Base-by-base conservation (phyloP, 1,140 invertebrate genomes). In the Penaeus vannamei region DNA sequence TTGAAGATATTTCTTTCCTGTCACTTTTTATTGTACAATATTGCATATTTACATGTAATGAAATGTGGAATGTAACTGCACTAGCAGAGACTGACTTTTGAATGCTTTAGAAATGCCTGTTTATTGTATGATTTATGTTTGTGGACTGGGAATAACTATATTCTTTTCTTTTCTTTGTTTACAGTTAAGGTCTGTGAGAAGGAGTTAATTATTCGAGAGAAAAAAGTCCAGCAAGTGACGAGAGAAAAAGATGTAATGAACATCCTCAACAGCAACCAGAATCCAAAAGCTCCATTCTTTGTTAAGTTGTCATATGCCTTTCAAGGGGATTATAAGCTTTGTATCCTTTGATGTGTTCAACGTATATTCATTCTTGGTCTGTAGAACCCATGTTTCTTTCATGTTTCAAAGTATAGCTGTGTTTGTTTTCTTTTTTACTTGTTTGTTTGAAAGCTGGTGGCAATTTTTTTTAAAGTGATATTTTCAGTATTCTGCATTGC, bases 161-260 rank as follows among this genome's bases (percentile, higher is more conserved):
- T 80, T 7, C n/a, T 79, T 59, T 91, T 66, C 90, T 90, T 91
- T 76, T 90, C 85, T 92, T 94, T 92, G 89, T 92, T 95, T 95
- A 61, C 94, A 98, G 97, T 99, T 92, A 99, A 99, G 95, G 98
- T 99, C 1, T 97, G 98, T 93, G 97, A 98, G 91, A 99, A 99
- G 93, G 94, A 95, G 22, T 96, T 98, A 92, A 98, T 99, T 83
- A 95, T 98, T 87, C 95, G 96, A 84, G 98, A 99, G 93, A 97
- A 96, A 92, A 99, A 99, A 93, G 96, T 96, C 84, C 96, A 98
- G 92, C 98, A 98, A 93, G 96, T 99, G 60, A 97, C 96, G 93
- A 94, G 98, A 62, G 98, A 99, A 92, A 98, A 98, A 93, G 96
- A 98, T 92, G 96, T 98, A 23, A 93, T 99, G 90, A 96, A 96